Evolutionary conservation across 2,888 invertebrate species (phyloP).

Genomic region (Lottia gigantea): DNA sequence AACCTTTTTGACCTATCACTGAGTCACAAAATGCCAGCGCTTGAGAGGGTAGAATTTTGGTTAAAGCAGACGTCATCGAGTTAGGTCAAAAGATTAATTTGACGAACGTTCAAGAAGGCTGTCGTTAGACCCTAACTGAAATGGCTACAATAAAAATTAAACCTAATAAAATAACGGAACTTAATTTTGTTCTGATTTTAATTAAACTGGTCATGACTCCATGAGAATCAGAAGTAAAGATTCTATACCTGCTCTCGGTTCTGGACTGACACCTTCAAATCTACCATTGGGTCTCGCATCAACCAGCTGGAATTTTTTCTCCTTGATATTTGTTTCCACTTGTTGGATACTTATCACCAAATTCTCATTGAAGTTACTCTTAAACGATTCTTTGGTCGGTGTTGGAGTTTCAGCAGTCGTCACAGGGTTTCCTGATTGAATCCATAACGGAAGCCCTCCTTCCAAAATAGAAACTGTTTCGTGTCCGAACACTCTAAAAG

Average conservation of each 20-base stretch:
- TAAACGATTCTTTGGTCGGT: conserved; percentile 36
- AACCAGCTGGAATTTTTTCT: conserved; percentile 44
- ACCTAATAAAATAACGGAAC: too few relatives aligned
- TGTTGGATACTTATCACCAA: conserved; percentile 55
- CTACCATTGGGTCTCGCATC: conserved; percentile 60
- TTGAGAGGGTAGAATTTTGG: too few relatives aligned
- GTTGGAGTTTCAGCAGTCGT: conserved; percentile 32
- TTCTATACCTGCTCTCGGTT: conserved; percentile 58
- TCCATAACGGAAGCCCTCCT: conserved; percentile 61
- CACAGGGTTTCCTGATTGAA: conserved; percentile 31
- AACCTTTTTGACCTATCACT: too few relatives aligned
- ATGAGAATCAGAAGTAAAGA: too few relatives aligned
- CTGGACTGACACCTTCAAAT: conserved; percentile 58
- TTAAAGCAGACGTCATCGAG: too few relatives aligned
- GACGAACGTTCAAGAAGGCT: too few relatives aligned
- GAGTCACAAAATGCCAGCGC: too few relatives aligned
- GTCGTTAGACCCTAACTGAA: too few relatives aligned
- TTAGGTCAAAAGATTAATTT: too few relatives aligned
- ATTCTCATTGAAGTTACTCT: conserved; percentile 38
- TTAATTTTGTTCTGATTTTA: too few relatives aligned
- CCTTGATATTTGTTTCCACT: conserved; percentile 47
- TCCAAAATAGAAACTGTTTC: conserved; percentile 53
- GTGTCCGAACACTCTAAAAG: conserved; percentile 61
- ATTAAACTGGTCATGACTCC: too few relatives aligned
- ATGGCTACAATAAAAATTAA: too few relatives aligned